A percentile compares a stretch with the other conserved stretches of the same genome.
Evolutionary conservation across 2,888 invertebrate genomes (phyloP).

Genomic region (Drosophila nigricruria): DNA sequence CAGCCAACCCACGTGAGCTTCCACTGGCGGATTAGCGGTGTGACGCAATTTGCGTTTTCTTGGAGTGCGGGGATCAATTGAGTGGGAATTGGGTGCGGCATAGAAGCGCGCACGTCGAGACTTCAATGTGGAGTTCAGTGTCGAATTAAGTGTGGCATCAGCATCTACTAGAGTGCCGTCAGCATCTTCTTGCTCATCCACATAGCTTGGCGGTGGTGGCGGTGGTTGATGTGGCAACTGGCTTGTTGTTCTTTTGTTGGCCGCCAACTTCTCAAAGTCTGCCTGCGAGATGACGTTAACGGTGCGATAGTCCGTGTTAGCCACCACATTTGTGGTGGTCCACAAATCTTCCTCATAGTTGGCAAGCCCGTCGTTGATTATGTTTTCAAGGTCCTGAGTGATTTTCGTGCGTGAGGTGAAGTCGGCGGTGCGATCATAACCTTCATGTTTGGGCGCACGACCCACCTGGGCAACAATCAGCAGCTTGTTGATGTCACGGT

Average conservation of each 20-base stretch:
- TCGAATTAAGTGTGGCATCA: slow-evolving; percentile 75
- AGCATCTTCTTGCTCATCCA: slow-evolving; percentile 79
- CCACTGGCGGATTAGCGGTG: slow-evolving; percentile 96
- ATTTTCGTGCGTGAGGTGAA: slow-evolving; percentile 96
- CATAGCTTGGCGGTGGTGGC: slow-evolving; percentile 91
- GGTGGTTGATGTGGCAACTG: slow-evolving; percentile 88
- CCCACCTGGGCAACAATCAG: slow-evolving; percentile 95
- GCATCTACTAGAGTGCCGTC: slow-evolving; percentile 59
- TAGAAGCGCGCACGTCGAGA: slow-evolving; percentile 93
- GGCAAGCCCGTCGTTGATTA: slow-evolving; percentile 98
- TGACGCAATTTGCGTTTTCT: slow-evolving; percentile 96
- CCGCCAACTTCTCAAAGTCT: slow-evolving; percentile 92
- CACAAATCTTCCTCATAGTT: slow-evolving; percentile 98
- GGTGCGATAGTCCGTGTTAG: slow-evolving; percentile 89
- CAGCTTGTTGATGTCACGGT: slow-evolving; percentile 96
- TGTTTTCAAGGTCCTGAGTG: slow-evolving; percentile 96
- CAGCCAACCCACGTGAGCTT: slow-evolving; percentile 99
- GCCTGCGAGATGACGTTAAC: slow-evolving; percentile 95
- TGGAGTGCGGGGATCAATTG: slow-evolving; percentile 88
- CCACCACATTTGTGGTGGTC: slow-evolving; percentile 87
- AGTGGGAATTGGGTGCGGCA: slow-evolving; percentile 94
- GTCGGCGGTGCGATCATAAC: slow-evolving; percentile 96
- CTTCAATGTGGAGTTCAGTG: slow-evolving; percentile 79
- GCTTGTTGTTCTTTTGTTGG: slow-evolving; percentile 85
- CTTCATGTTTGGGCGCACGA: slow-evolving; percentile 92